A percentile compares a stretch with the other conserved stretches of the same genome.
These are phyloP conservation scores for Dolichallabes microphthalmus DNA, from an alignment of 2,113 vertebrate genomes.

Conservation along the genomic window DNA sequence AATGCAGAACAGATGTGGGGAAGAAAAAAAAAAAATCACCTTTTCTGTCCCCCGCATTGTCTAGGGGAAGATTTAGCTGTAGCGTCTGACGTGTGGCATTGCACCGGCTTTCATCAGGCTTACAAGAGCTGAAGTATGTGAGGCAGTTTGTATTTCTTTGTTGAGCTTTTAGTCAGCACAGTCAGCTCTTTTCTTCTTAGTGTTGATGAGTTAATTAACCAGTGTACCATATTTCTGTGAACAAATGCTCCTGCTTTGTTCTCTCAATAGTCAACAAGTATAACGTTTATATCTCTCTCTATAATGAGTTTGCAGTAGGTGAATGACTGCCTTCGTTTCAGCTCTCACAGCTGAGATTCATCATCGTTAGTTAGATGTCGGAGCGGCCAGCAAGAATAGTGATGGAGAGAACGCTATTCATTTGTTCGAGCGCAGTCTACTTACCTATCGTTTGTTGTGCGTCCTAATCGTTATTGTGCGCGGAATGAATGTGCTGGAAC, in stretches of 20 bases:
- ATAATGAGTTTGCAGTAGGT: not conserved
- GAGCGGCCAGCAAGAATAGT: conserved; percentile 12
- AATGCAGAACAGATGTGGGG: conserved; percentile 10
- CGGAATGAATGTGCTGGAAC: not conserved
- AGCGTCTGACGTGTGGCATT: not conserved
- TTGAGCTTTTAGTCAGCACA: not conserved
- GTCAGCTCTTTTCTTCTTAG: not conserved
- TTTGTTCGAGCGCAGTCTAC: not conserved
- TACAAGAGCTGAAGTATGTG: conserved; percentile 21
- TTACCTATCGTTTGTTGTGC: not conserved
- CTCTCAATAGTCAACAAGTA: not conserved
- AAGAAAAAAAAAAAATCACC: not conserved
- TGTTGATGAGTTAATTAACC: conserved; percentile 20
- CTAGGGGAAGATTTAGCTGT: not conserved
- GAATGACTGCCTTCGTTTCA: conserved; percentile 29
- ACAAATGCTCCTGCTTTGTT: not conserved
- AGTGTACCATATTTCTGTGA: not conserved
- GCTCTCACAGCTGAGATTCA: conserved; percentile 32
- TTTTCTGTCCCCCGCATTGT: not conserved
- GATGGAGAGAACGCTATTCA: conserved; percentile 13
- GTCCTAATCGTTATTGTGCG: not conserved
- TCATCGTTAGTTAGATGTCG: conserved; percentile 24
- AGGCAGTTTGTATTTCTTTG: conserved; percentile 8
- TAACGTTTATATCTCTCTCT: not conserved
- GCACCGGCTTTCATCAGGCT: conserved; percentile 19